These are phyloP conservation scores for Pollenia griseotomentosa DNA, from an alignment of 2,888 invertebrate genomes.

Conservation along the genomic window DNA sequence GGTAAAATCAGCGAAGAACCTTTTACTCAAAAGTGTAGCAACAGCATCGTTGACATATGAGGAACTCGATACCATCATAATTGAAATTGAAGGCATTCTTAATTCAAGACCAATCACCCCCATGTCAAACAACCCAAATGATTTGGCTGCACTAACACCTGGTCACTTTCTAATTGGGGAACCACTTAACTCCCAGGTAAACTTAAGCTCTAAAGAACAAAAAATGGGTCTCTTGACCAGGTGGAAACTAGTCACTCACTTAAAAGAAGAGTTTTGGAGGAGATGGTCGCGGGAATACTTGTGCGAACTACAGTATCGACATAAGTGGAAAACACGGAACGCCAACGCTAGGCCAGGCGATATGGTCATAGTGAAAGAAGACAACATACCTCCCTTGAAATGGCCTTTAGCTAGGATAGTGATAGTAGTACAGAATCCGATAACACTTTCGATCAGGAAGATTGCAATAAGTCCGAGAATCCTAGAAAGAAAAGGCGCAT, in stretches of 20 bases:
- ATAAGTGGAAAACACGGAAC: not conserved
- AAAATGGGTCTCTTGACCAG: not conserved
- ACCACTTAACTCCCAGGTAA: not conserved
- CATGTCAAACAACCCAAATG: slow-evolving; percentile 21
- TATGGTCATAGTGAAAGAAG: no score
- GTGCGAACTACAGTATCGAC: not conserved
- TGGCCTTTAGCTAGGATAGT: no score
- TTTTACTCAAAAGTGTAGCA: not conserved
- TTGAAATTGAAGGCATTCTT: slow-evolving; percentile 19
- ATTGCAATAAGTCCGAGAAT: not conserved
- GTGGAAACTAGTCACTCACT: slow-evolving; percentile 10
- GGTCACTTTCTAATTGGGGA: slow-evolving; percentile 33
- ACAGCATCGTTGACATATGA: slow-evolving; percentile 15
- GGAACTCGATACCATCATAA: slow-evolving; percentile 24
- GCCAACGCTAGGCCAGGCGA: not conserved
- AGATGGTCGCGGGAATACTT: slow-evolving; percentile 7
- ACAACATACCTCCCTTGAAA: no score
- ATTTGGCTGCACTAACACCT: slow-evolving; percentile 23
- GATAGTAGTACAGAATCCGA: not conserved
- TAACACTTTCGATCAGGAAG: not conserved
- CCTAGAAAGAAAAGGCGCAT: not conserved
- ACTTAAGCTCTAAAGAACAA: not conserved
- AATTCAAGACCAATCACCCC: slow-evolving; percentile 23
- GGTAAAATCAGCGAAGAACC: slow-evolving; percentile 2
- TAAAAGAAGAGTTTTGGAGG: not conserved